Percentiles rank a stretch among this genome's conserved stretches.
Evolutionary conservation across 2,888 invertebrate species (phyloP).

Genomic region (Eubasilissa splendida): DNA sequence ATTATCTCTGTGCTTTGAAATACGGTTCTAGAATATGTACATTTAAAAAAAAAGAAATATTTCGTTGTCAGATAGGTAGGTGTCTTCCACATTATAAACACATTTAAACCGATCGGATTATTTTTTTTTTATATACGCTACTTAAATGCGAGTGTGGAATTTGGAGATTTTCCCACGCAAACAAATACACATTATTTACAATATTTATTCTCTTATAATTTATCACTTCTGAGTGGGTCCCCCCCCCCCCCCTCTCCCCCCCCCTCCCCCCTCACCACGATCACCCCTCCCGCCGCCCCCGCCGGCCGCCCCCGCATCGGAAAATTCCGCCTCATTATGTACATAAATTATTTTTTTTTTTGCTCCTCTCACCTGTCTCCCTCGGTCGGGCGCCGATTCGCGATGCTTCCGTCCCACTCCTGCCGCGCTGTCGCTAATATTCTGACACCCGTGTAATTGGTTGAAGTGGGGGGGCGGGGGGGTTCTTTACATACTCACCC

Average conservation of each 20-base stretch:
- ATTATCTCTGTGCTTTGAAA: no score
- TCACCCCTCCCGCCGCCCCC: neutral
- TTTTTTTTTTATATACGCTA: no score
- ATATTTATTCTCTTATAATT: slow-evolving; percentile 22
- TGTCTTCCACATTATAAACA: no score
- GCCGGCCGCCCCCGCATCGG: neutral
- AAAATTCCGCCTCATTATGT: neutral
- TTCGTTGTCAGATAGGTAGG: no score
- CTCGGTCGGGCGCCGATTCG: neutral
- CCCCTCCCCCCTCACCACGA: neutral
- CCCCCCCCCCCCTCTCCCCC: neutral
- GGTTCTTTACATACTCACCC: neutral
- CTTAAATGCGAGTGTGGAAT: no score
- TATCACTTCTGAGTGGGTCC: neutral
- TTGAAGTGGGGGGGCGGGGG: neutral
- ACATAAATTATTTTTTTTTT: neutral
- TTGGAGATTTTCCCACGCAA: no score
- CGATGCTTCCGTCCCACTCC: neutral
- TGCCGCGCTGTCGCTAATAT: slow-evolving; percentile 28
- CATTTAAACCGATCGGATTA: no score
- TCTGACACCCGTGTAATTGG: slow-evolving; percentile 31
- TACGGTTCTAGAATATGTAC: no score
- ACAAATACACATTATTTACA: slow-evolving; percentile 7
- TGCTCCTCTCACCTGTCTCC: neutral
- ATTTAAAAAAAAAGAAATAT: no score